Conservation (phyloP, 2,888 invertebrate genomes). For the Sericinus montela region DNA sequence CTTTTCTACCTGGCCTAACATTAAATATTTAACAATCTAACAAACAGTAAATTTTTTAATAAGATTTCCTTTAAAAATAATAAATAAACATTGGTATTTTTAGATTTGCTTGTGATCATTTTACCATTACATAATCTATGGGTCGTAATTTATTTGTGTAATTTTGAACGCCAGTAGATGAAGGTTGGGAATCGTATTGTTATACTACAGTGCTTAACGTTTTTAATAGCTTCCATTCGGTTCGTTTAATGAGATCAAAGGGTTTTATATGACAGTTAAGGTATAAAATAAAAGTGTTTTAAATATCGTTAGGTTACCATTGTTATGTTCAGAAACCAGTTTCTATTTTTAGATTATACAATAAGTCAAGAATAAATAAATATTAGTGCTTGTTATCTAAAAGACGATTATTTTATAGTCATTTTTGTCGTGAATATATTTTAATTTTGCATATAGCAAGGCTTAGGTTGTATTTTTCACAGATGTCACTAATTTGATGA, state of each 20-base stretch:
- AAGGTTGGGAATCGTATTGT: slow-evolving; percentile 34
- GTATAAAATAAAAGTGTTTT: slow-evolving; percentile 23
- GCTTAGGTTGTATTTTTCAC: too few relatives aligned
- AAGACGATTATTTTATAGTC: too few relatives aligned
- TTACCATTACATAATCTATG: slow-evolving; percentile 12
- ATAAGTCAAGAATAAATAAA: too few relatives aligned
- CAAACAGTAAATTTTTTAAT: too few relatives aligned
- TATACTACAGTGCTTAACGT: slow-evolving; percentile 38
- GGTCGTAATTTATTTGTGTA: slow-evolving; percentile 15
- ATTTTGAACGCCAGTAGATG: slow-evolving; percentile 22
- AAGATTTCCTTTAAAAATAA: too few relatives aligned
- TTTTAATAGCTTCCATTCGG: slow-evolving; percentile 50
- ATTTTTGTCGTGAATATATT: too few relatives aligned
- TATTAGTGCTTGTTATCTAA: too few relatives aligned
- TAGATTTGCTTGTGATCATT: slow-evolving; percentile 14
- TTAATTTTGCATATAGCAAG: too few relatives aligned
- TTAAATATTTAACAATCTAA: too few relatives aligned
- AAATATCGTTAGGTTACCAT: slow-evolving; percentile 7
- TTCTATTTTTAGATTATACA: too few relatives aligned
- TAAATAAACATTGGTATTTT: not conserved
- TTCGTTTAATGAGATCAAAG: slow-evolving; percentile 53
- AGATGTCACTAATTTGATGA: too few relatives aligned
- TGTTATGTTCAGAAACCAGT: not conserved
- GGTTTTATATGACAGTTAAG: slow-evolving; percentile 42
- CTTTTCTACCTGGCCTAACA: too few relatives aligned